Conservation (phyloP, 2,113 vertebrate species). For the Phainopepla nitens region DNA sequence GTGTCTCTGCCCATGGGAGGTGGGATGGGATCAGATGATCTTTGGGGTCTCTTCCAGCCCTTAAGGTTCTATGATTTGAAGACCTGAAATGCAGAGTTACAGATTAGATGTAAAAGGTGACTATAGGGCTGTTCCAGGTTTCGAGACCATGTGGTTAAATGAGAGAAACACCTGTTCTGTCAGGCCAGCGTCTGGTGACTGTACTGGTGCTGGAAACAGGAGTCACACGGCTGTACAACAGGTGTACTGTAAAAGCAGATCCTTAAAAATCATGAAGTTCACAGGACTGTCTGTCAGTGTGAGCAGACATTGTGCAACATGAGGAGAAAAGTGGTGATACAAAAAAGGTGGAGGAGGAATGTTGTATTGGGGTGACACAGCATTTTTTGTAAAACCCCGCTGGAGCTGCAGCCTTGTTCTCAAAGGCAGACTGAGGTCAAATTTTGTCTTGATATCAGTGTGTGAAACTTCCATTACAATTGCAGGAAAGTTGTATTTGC, state of each 20-base stretch:
- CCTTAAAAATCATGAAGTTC: neutral
- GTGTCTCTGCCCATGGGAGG: neutral
- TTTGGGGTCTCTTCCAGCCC: neutral
- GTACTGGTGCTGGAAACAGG: neutral
- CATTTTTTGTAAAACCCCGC: neutral
- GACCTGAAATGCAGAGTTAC: neutral
- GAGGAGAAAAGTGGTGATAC: neutral
- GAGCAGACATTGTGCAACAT: neutral
- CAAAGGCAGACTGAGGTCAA: neutral
- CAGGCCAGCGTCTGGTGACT: neutral
- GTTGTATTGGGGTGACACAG: neutral
- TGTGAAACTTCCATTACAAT: neutral
- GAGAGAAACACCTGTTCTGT: neutral
- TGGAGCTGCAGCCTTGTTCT: neutral
- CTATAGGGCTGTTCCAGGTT: neutral
- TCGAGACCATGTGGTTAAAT: neutral
- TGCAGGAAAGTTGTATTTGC: neutral
- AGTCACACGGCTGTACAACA: neutral
- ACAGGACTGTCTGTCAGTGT: accelerated
- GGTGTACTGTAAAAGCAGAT: neutral
- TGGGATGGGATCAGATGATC: neutral
- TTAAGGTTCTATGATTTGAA: neutral
- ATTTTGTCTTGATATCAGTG: neutral
- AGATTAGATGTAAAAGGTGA: neutral
- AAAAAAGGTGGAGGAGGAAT: neutral